These are phyloP conservation scores for Physocephala rufipes DNA, from an alignment of 2,888 invertebrate genomes.

Conservation along the genomic window DNA sequence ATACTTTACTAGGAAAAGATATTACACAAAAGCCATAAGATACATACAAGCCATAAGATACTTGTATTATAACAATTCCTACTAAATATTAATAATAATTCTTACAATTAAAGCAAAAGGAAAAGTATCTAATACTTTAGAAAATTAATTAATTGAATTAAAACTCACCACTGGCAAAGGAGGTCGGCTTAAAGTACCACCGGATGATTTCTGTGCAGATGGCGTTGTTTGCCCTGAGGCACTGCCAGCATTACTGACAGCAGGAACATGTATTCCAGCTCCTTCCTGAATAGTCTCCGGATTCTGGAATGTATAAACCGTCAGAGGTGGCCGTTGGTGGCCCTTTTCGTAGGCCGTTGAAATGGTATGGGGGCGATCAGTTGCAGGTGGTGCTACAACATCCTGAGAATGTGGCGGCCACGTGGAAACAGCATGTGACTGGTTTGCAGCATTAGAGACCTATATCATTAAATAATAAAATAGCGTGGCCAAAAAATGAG, in stretches of 20 bases:
- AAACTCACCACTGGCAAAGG: constrained; percentile 77
- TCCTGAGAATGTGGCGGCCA: constrained; percentile 67
- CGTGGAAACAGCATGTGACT: constrained; percentile 65
- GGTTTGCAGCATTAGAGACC: constrained; percentile 68
- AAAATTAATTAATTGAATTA: too few species aligned
- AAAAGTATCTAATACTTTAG: too few species aligned
- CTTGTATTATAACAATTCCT: too few species aligned
- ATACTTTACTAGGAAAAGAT: too few species aligned
- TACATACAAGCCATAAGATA: too few species aligned
- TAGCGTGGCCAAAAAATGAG: constrained; percentile 24
- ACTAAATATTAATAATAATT: too few species aligned
- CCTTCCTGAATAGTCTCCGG: constrained; percentile 70
- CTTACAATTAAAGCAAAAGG: too few species aligned
- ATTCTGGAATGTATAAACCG: constrained; percentile 88
- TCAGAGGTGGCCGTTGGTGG: constrained; percentile 85
- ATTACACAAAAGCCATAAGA: too few species aligned
- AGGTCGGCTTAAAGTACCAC: constrained; percentile 70
- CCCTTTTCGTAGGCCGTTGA: constrained; percentile 89
- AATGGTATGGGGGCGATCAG: constrained; percentile 91
- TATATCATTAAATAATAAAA: constrained; percentile 48
- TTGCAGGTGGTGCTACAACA: constrained; percentile 67
- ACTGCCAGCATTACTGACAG: constrained; percentile 42
- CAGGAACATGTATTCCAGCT: constrained; percentile 41
- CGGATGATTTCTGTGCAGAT: constrained; percentile 67
- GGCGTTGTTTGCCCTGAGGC: constrained; percentile 58